Evolutionary conservation across 2,888 invertebrate genomes (phyloP).

Genomic region (Cheilosia scutellata): DNA sequence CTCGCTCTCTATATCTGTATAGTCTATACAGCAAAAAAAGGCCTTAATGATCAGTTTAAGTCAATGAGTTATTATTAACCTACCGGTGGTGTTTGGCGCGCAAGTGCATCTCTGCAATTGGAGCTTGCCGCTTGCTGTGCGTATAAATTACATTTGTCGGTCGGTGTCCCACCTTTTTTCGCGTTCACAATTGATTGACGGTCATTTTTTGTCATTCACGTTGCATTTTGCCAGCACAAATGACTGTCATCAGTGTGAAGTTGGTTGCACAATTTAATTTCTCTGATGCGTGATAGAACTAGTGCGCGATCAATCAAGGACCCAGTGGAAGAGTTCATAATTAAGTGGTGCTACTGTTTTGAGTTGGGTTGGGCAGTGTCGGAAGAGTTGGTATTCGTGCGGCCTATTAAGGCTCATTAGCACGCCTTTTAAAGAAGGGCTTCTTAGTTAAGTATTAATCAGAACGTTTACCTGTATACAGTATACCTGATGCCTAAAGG

Average conservation of each 20-base stretch:
- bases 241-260: slow-evolving; percentile 67
- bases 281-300: slow-evolving; percentile 43
- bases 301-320: slow-evolving; percentile 56
- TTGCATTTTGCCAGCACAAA: slow-evolving; percentile 64
- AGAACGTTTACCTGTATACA: slow-evolving; percentile 14
- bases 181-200: slow-evolving; percentile 71
- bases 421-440: slow-evolving; percentile 48
- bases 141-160: slow-evolving; percentile 59
- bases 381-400: slow-evolving; percentile 28
- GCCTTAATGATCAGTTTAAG: slow-evolving; percentile 71
- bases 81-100: slow-evolving; percentile 54
- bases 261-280: slow-evolving; percentile 63
- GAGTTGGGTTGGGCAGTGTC: slow-evolving; percentile 1
- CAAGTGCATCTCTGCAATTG: slow-evolving; percentile 64
- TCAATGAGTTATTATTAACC: slow-evolving; percentile 73
- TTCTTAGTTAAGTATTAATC: slow-evolving; percentile 18
- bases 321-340: slow-evolving; percentile 6
- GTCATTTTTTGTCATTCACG: slow-evolving; percentile 72
- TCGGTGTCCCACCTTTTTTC: slow-evolving; percentile 58
- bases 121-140: slow-evolving; percentile 42
- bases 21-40: slow-evolving; percentile 7
- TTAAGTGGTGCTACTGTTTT: slow-evolving; percentile 52
- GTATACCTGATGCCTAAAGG: not conserved
- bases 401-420: slow-evolving; percentile 68
- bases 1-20: not conserved